A percentile compares a stretch with the other conserved stretches of the same genome.
phyloP scores from a whole-genome alignment of 2,113 vertebrate species.

The Cheirogaleus medius region DNA sequence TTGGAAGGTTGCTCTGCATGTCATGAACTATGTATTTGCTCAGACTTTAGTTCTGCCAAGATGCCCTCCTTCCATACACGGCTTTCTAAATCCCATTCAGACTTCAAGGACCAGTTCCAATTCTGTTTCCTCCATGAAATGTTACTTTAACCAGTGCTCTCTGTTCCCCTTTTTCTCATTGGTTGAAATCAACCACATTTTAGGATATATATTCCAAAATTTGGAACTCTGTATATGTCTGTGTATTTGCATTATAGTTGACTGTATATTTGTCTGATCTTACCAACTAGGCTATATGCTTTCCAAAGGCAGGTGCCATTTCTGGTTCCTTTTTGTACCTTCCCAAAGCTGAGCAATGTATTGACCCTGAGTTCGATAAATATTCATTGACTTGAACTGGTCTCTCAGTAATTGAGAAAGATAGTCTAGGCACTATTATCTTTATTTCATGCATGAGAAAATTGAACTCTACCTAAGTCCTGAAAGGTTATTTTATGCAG shows the following conservation, averaged over 20 bases:
- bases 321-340: background rate
- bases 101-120: background rate
- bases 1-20: background rate
- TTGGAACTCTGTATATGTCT: background rate
- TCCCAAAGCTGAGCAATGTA: background rate
- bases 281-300: background rate
- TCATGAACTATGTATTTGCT: background rate
- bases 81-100: background rate
- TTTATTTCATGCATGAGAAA: slow-evolving; percentile 1
- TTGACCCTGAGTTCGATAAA: background rate
- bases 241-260: background rate
- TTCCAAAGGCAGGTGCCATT: background rate
- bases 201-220: background rate
- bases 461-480: slow-evolving; percentile 8
- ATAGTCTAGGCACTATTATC: background rate
- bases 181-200: background rate
- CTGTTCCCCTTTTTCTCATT: accelerated
- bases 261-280: background rate
- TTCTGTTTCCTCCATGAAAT: background rate
- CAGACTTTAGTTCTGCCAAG: background rate
- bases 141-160: background rate
- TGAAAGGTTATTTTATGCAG: background rate
- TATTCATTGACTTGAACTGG: background rate
- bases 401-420: background rate
- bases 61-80: background rate